Conservation (phyloP, 2,113 vertebrate species). For the Chitala chitala region DNA sequence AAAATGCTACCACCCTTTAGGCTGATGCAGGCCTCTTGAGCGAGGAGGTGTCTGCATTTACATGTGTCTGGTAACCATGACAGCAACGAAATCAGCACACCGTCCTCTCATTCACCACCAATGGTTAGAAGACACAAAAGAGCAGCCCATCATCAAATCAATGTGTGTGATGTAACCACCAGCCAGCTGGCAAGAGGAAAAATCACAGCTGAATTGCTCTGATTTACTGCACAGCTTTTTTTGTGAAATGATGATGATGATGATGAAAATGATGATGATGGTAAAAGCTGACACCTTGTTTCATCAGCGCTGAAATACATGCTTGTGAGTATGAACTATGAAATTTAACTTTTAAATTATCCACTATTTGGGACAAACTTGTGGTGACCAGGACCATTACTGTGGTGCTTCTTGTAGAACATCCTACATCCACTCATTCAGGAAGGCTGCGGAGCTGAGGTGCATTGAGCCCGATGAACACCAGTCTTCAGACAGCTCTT, state of each 20-base stretch:
- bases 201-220: not conserved
- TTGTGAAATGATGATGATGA: not conserved
- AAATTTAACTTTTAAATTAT: too few relatives aligned
- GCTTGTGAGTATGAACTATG: not conserved
- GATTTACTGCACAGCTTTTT: not conserved
- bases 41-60: slow-evolving; percentile 13
- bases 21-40: not conserved
- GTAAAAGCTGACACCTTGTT: not conserved
- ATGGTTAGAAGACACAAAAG: not conserved
- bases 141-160: not conserved
- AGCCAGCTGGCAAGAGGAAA: not conserved
- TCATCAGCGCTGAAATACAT: not conserved
- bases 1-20: not conserved
- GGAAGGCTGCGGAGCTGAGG: too few relatives aligned
- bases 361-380: too few relatives aligned
- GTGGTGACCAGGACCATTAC: too few relatives aligned
- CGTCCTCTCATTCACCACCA: not conserved
- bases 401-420: too few relatives aligned
- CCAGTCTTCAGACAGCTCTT: not conserved
- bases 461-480: too few relatives aligned
- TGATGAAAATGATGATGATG: not conserved
- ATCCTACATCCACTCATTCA: too few relatives aligned
- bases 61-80: slow-evolving; percentile 20
- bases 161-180: not conserved
- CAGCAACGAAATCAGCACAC: not conserved